Percentiles rank a stretch among this genome's conserved stretches.
Evolutionary conservation across 2,797 vertebrate species (phyloP).

Genomic region (Cephalopachus bancanus): DNA sequence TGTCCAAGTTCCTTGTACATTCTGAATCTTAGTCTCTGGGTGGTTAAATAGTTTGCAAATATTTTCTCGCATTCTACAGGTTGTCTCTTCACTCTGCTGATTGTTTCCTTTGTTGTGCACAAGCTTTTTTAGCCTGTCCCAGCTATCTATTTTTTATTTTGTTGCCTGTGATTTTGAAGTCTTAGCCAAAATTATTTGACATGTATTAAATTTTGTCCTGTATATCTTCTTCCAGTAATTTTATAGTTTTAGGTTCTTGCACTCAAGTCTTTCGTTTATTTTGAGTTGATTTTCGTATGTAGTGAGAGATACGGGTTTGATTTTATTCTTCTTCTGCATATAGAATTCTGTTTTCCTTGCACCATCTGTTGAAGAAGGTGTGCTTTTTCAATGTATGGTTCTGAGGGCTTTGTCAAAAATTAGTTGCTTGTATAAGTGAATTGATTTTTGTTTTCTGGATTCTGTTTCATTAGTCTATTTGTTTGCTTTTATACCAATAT

Average conservation of each 20-base stretch:
- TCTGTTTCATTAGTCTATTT: not conserved
- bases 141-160: not conserved
- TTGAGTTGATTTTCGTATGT: not conserved
- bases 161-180: not conserved
- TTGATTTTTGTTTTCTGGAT: not conserved
- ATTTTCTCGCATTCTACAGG: not conserved
- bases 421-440: not conserved
- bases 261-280: not conserved
- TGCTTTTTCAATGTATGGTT: not conserved
- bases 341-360: not conserved
- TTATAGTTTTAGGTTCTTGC: not conserved
- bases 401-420: not conserved
- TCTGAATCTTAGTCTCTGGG: not conserved
- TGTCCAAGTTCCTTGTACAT: not conserved
- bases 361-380: not conserved
- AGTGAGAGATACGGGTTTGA: not conserved
- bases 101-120: not conserved
- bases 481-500: not conserved
- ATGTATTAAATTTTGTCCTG: not conserved
- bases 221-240: not conserved
- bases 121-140: not conserved
- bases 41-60: not conserved
- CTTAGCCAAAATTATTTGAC: not conserved
- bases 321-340: not conserved
- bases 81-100: not conserved